Base-by-base conservation (phyloP, 2,797 vertebrate genomes). In the Protonibea diacanthus region DNA sequence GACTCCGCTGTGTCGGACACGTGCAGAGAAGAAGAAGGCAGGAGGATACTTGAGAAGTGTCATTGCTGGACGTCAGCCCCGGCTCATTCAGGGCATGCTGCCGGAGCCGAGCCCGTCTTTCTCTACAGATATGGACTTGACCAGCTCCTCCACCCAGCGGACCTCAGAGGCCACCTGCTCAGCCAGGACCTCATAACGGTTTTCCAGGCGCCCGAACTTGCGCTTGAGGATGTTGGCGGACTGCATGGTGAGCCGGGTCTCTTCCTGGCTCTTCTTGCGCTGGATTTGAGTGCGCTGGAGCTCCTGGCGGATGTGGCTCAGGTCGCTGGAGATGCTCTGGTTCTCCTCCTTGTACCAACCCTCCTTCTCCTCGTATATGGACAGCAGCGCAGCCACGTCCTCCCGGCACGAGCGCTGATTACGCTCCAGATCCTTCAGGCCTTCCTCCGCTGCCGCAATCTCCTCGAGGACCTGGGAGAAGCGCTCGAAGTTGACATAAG, bases 401-500 rank as follows among this genome's bases (percentile, higher is more conserved):
- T 98, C 98, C 0, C 92, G 96, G 89, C 96, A 99, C 0, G 96
- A 97, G 33, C 94, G 95, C 89, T 97, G 97, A 75, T 96, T 97
- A 60, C 88, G 96, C 88, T 97, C 95, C 79, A 99, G 96, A 66
- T 97, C 96, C 0, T 94, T 94, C 55, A 99, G 93, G 66, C 96
- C 96, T 76, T 99, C 98, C 90, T 99, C 98, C 0, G 97, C 97
- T 0, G 92, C 96, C 0, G 96, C 95, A 33, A 99, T 97, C 92
- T 99, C 97, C 91, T 99, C 98, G 53, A 99, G 96, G 69, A 99
- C 98, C 81, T 95, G 96, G 29, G 98, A 99, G 95, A 99, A 99
- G 89, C 98, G 97, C 94, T 99, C 98, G 0, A 99, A 99, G 95
- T 97, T 99, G 92, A 97, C 92, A 74, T 99, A 99, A n/a, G 97